A percentile compares a stretch with the other conserved stretches of the same genome.
These are phyloP conservation scores for Sminthurinus signatus DNA, from an alignment of 1,140 invertebrate species.

Conservation along the genomic window DNA sequence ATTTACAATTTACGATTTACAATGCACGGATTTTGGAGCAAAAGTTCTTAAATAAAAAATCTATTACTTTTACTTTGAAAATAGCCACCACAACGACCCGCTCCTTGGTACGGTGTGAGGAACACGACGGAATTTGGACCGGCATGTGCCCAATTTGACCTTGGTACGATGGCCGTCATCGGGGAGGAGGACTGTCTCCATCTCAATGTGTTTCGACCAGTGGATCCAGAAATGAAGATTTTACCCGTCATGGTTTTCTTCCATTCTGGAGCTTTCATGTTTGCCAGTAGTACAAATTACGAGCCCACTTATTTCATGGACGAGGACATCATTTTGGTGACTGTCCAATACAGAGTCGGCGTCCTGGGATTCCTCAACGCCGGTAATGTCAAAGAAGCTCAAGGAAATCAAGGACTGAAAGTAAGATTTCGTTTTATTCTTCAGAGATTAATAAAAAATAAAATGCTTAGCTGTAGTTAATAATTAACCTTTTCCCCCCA, in stretches of 20 bases:
- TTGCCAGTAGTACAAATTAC: background rate
- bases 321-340: constrained; percentile 17
- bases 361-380: no score
- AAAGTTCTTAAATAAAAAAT: no score
- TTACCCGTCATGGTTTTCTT: constrained; percentile 21
- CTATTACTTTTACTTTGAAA: no score
- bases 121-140: constrained; percentile 45
- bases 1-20: no score
- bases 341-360: constrained; percentile 20
- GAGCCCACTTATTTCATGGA: constrained; percentile 22
- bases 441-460: no score
- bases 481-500: background rate
- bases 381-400: no score
- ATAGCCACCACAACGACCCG: constrained; percentile 43
- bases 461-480: background rate
- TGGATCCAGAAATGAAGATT: background rate
- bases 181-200: constrained; percentile 25
- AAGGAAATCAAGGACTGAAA: no score
- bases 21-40: no score
- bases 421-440: no score
- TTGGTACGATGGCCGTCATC: background rate
- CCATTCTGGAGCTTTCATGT: constrained; percentile 24
- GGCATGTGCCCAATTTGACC: constrained; percentile 45
- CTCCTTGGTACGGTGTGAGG: constrained; percentile 47
- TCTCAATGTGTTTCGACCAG: constrained; percentile 12